A percentile compares a stretch with the other conserved stretches of the same genome.
phyloP scores from a whole-genome alignment of 2,888 invertebrate species.

The Lasioglossum zephyrum region DNA sequence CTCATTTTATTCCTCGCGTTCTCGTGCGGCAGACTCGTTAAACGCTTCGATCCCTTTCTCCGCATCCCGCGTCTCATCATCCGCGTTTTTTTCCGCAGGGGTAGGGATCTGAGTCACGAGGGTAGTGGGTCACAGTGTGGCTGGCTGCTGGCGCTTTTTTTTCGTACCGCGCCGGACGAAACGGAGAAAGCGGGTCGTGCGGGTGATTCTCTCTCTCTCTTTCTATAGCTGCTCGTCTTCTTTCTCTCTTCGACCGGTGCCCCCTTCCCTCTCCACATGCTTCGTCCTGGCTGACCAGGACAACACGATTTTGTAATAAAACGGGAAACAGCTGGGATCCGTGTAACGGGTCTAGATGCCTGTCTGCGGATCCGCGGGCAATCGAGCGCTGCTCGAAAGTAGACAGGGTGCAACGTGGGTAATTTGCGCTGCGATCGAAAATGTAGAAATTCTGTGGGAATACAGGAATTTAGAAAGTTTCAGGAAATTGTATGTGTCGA shows the following conservation, averaged over 20 bases:
- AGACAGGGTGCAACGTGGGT: background rate
- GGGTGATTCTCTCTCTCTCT: constrained; percentile 63
- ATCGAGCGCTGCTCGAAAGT: background rate
- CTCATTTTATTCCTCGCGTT: constrained; percentile 77
- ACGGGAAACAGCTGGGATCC: constrained; percentile 20
- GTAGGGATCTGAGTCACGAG: constrained; percentile 79
- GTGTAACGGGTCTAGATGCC: background rate
- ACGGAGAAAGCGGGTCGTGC: constrained; percentile 75
- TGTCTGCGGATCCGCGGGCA: background rate
- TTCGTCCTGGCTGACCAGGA: constrained; percentile 39
- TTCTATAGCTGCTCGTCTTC: background rate
- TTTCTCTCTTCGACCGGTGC: background rate
- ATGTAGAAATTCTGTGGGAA: background rate
- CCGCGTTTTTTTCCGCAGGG: constrained; percentile 62
- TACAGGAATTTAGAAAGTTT: background rate
- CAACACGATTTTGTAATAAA: constrained; percentile 45
- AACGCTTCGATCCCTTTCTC: constrained; percentile 63
- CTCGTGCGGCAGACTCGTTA: constrained; percentile 69
- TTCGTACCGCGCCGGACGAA: constrained; percentile 42
- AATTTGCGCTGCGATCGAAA: background rate
- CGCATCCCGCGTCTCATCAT: constrained; percentile 40
- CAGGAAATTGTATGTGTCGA: background rate
- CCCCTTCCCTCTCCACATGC: background rate
- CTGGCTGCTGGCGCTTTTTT: constrained; percentile 21
- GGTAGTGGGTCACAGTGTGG: constrained; percentile 80